Percentiles rank a stretch among this genome's conserved stretches.
Evolutionary conservation across 2,113 vertebrate species (phyloP).

Genomic region (Bagarius yarrelli): DNA sequence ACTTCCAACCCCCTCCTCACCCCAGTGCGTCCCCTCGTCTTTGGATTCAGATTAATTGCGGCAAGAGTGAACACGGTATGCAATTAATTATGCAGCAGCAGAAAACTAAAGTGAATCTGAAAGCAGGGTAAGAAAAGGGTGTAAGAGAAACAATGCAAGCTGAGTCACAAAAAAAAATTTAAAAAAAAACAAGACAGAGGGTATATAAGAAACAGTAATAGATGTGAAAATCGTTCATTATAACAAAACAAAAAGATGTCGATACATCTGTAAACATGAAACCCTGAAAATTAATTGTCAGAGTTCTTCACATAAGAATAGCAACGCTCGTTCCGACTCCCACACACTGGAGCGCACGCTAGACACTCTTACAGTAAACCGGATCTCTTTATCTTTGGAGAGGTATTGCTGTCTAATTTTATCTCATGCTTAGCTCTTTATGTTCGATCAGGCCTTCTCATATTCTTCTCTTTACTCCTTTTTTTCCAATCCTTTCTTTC

Average conservation of each 20-base stretch:
- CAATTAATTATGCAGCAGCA: slow-evolving; percentile 79
- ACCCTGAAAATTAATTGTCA: slow-evolving; percentile 17
- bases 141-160: slow-evolving; percentile 60
- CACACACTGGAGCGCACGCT: slow-evolving; percentile 5
- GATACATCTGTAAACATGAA: slow-evolving; percentile 29
- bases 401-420: slow-evolving; percentile 28
- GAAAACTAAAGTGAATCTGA: slow-evolving; percentile 75
- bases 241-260: slow-evolving; percentile 32
- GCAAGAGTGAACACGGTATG: slow-evolving; percentile 71
- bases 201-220: slow-evolving; percentile 18
- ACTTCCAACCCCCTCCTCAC: slow-evolving; percentile 12
- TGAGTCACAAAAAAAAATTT: slow-evolving; percentile 5
- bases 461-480: background rate
- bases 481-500: background rate
- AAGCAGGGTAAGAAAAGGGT: slow-evolving; percentile 35
- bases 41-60: slow-evolving; percentile 74
- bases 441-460: background rate
- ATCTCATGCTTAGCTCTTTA: slow-evolving; percentile 9
- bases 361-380: slow-evolving; percentile 1
- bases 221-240: slow-evolving; percentile 37
- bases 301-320: slow-evolving; percentile 15
- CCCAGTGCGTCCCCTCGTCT: slow-evolving; percentile 38
- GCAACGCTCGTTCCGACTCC: slow-evolving; percentile 8
- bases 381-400: slow-evolving; percentile 1
- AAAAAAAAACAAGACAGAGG: slow-evolving; percentile 39